Base-by-base conservation (phyloP, 2,797 vertebrate species). In the Apogon talboti region DNA sequence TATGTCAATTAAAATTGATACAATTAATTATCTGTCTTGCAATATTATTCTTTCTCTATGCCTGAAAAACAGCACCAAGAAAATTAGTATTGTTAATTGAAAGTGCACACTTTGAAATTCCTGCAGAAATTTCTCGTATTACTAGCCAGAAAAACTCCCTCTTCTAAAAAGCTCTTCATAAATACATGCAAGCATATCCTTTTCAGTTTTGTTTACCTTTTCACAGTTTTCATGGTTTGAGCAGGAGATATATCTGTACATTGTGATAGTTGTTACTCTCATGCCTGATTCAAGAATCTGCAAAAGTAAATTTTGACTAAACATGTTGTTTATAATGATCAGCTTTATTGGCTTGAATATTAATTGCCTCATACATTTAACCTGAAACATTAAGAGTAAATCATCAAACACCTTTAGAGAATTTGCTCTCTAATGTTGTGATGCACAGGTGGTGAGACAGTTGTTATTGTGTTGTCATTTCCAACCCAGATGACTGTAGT, bases 401-500 rank as follows among this genome's bases (percentile, higher is more conserved):
- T 50, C 54, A 67, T 30, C n/a, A 51, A 76, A 71, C 49, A 66
- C 46, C 44, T 58, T 66, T 19, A 66, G 33, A 58, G 45, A 14
- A 49, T 51, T 18, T 21, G 24, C 41, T 19, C 24, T 19, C 45
- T 42, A 72, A 48, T 62, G 64, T 58, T 10, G 3, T 45, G 45
- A 65, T 65, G 59, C 54, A 47, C 41, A 45, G 45, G 37, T 51
- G 18, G 21, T 52, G 46, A 58, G 55, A 53, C 57, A 47, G 63
- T 74, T 83, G 59, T 82, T 62, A 55, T 33, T 89, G 75, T 83
- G 57, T 83, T 85, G 57, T 84, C 49, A 48, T 78, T 66, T 72
- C 19, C 41, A 53, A 62, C 43, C 71, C 59, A 63, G 21, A 75
- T 86, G 76, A 81, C 75, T 89, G 84, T 74, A 86, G 89, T 90